These are phyloP conservation scores for Neogale vison DNA, from an alignment of 2,113 vertebrate species.

Conservation along the genomic window DNA sequence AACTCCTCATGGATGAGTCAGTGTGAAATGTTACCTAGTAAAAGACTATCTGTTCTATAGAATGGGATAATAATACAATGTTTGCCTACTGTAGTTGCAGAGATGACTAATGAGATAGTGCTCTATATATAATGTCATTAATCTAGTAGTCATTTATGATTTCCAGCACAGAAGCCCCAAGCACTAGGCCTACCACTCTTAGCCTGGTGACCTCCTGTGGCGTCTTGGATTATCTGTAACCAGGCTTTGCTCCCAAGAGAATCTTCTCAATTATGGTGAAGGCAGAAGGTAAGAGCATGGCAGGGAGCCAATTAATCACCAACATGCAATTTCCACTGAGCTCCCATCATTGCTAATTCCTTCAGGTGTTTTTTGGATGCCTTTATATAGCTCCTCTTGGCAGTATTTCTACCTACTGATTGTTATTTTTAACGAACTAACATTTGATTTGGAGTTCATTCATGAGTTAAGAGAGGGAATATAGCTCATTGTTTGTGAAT, in stretches of 20 bases:
- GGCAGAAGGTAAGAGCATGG: background rate
- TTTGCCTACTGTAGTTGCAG: background rate
- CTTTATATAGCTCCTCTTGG: background rate
- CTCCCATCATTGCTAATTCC: background rate
- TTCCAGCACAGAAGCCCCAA: background rate
- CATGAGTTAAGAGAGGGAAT: background rate
- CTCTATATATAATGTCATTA: background rate
- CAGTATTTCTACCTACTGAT: background rate
- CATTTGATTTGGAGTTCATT: background rate
- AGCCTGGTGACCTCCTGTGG: background rate
- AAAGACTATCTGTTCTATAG: background rate
- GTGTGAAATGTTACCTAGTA: background rate
- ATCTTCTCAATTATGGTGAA: background rate
- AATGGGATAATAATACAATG: background rate
- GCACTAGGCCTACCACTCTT: background rate
- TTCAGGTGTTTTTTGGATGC: background rate
- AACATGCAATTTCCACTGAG: background rate
- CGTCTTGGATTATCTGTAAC: background rate
- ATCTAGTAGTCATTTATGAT: background rate
- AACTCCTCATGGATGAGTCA: background rate
- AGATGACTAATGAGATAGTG: background rate
- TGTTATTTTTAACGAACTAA: background rate
- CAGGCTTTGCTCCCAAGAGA: background rate
- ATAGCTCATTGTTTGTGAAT: background rate
- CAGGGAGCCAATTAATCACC: background rate